phyloP scores from a whole-genome alignment of 2,888 invertebrate species.

The Polietes domitor region DNA sequence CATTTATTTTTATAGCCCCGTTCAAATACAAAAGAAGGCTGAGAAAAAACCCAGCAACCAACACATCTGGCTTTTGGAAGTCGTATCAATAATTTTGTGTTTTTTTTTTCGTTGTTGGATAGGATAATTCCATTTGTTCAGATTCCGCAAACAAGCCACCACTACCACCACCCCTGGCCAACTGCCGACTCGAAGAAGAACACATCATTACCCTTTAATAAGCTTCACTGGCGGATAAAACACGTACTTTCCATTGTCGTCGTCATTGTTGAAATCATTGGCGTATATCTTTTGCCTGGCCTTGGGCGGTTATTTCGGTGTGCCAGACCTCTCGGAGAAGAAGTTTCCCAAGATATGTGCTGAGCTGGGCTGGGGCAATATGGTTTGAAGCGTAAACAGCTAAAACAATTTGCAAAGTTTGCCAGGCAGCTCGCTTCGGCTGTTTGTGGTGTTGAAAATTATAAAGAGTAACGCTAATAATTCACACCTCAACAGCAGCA shows the following conservation, averaged over 20 bases:
- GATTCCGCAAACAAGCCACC: not conserved
- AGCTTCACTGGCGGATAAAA: constrained; percentile 45
- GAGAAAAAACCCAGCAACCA: not conserved
- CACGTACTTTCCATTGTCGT: constrained; percentile 48
- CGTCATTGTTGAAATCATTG: constrained; percentile 7
- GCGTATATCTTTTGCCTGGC: constrained; percentile 27
- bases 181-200: not conserved
- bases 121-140: constrained; percentile 11
- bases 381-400: constrained; percentile 50
- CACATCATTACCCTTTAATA: constrained; percentile 44
- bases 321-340: constrained; percentile 3
- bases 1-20: constrained; percentile 65
- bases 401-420: constrained; percentile 59
- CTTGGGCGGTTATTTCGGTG: constrained; percentile 16
- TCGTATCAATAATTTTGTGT: constrained; percentile 55
- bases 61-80: constrained; percentile 59
- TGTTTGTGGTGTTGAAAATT: constrained; percentile 54
- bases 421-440: constrained; percentile 2
- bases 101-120: not conserved
- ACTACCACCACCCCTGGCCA: not conserved
- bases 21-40: not conserved
- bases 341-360: constrained; percentile 52
- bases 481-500: constrained; percentile 61
- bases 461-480: constrained; percentile 57
- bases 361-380: constrained; percentile 58